Base-by-base conservation (phyloP, 2,888 invertebrate genomes). In the Nysson spinosus region DNA sequence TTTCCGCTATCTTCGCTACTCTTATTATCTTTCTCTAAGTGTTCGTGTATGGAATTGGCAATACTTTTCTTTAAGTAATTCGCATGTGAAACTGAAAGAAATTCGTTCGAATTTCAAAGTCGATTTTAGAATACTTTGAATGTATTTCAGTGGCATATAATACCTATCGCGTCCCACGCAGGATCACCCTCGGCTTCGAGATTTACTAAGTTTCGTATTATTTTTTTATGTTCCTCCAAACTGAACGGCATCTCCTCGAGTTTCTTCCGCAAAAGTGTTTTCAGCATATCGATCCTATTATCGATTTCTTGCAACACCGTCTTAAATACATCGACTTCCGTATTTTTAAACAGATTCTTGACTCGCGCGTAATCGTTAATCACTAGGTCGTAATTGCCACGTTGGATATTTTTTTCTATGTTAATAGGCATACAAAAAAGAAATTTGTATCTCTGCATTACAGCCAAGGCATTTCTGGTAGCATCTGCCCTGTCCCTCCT, bases 331-430 rank as follows among this genome's bases (percentile, higher is more conserved):
- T 94, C 87, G 11, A 98, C 93, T 87, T 98, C 96, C 22, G 96
- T 96, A 87, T 96, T 96, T 58, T 96, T 95, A 89, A 98, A 99
- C 19, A 99, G 89, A 83, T 98, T 96, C 86, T 96, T 97, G 2
- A 97, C 99, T 77, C 99, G 90, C 0, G 96, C 94, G 85, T 98
- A 99, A 87, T 99, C 99, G 84, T 98, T 99, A 61, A 99, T 96
- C 16, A 99, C 97, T 46, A 97, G 91, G 85, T 99, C 98, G 85
- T 97, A 99, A 84, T 99, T 98, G 46, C 96, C 97, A 81, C 95
- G 94, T 77, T 94, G 92, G 64, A 99, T 96, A 80, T 97, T 98
- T 75, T 93, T 93, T 81, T 98, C 97, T 43, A 99, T 98, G 40
- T 95, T 94, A 28, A 96, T 94, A 0, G 99, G 98, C 76, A 99